Percentiles rank a stretch among this genome's conserved stretches.
Conservation (phyloP, 2,888 invertebrate species). For the Lasioglossum marginatum region DNA sequence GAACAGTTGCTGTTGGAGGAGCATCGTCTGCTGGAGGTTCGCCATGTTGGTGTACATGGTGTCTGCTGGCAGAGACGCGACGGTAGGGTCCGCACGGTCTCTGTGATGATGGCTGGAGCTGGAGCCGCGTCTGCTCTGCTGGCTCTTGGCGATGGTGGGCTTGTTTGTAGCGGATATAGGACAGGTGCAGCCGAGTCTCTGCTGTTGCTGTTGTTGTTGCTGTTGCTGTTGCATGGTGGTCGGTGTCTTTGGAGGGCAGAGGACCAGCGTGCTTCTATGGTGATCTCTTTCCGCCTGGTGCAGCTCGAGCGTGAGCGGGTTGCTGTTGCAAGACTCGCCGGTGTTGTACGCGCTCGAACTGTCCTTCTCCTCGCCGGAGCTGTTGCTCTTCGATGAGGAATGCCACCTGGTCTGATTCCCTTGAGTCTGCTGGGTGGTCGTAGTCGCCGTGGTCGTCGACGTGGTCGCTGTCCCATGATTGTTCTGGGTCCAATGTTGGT, state of each 20-base stretch:
- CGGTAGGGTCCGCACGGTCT: conserved; percentile 59
- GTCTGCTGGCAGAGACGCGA: conserved; percentile 84
- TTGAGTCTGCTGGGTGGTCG: conserved; percentile 49
- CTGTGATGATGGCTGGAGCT: conserved; percentile 55
- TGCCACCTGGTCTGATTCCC: conserved; percentile 73
- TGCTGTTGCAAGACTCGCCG: conserved; percentile 91
- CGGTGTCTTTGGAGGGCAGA: conserved; percentile 75
- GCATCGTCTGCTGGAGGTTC: conserved; percentile 89
- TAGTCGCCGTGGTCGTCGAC: neutral
- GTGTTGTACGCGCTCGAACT: conserved; percentile 91
- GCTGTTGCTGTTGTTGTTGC: conserved; percentile 31
- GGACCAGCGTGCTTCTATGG: conserved; percentile 81
- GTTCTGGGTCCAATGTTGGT: conserved; percentile 71
- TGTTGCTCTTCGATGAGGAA: conserved; percentile 83
- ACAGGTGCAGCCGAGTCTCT: conserved; percentile 72
- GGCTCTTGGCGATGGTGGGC: conserved; percentile 55
- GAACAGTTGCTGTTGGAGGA: conserved; percentile 88
- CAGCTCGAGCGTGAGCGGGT: conserved; percentile 86
- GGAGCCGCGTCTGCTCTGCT: conserved; percentile 59
- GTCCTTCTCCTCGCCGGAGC: conserved; percentile 87
- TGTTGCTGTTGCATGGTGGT: conserved; percentile 31
- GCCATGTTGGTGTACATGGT: conserved; percentile 90
- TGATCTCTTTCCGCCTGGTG: conserved; percentile 84
- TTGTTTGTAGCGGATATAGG: conserved; percentile 59
- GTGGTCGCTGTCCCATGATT: conserved; percentile 52